Evolutionary conservation across 2,888 invertebrate genomes (phyloP).

Genomic region (Mellilla xanthometata): DNA sequence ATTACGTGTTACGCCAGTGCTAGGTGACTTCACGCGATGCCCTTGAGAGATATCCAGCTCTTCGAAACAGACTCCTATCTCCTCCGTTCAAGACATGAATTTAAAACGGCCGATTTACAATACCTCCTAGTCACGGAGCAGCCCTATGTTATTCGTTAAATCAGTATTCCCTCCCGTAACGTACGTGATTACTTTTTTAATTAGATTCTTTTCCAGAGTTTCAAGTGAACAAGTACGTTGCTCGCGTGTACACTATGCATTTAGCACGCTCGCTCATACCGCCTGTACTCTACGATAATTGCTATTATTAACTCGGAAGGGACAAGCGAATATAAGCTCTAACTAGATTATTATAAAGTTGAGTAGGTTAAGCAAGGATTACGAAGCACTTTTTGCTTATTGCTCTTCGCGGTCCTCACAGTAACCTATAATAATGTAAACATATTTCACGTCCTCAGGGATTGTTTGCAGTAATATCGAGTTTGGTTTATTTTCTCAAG

Average conservation of each 20-base stretch:
- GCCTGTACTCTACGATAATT: constrained; percentile 49
- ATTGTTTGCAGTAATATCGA: constrained; percentile 30
- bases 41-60: constrained; percentile 33
- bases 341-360: constrained; percentile 22
- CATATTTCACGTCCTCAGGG: constrained; percentile 33
- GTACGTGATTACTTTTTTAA: constrained; percentile 51
- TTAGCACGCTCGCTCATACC: constrained; percentile 47
- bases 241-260: constrained; percentile 54
- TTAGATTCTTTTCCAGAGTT: constrained; percentile 42
- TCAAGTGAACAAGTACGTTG: constrained; percentile 32
- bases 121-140: constrained; percentile 40
- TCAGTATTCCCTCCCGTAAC: constrained; percentile 35
- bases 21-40: constrained; percentile 39
- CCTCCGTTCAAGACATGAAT: constrained; percentile 52
- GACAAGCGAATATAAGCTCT: constrained; percentile 34
- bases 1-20: constrained; percentile 45
- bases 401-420: constrained; percentile 34
- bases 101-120: constrained; percentile 50
- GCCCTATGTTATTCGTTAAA: constrained; percentile 39
- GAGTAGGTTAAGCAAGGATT: constrained; percentile 16
- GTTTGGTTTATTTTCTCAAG: neutral
- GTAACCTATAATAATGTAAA: constrained; percentile 26
- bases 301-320: constrained; percentile 43
- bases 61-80: constrained; percentile 34
- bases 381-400: constrained; percentile 33